These are phyloP conservation scores for Montipora cactus DNA, from an alignment of 64 coral and sea anemone species.

Conservation along the genomic window DNA sequence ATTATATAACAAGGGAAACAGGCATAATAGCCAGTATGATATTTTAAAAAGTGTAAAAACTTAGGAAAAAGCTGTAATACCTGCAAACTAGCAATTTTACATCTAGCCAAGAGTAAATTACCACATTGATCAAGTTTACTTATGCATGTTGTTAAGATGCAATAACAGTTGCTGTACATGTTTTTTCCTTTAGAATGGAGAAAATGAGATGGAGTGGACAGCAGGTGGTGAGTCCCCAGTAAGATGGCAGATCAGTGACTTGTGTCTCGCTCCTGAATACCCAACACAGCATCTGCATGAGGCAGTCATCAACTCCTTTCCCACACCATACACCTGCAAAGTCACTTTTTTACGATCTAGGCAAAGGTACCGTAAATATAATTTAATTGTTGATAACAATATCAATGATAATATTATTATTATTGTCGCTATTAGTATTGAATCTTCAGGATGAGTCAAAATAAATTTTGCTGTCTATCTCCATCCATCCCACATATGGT, in stretches of 20 bases:
- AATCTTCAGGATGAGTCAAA: too few relatives aligned
- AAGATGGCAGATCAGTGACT: constrained; percentile 77
- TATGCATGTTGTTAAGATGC: too few relatives aligned
- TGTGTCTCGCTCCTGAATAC: constrained; percentile 83
- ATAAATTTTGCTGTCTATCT: neutral
- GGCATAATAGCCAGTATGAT: too few relatives aligned
- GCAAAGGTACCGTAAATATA: constrained; percentile 53
- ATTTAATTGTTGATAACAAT: too few relatives aligned
- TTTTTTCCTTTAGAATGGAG: constrained; percentile 32
- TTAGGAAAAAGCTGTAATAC: neutral
- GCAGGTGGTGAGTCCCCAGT: constrained; percentile 31
- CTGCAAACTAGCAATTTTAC: too few relatives aligned
- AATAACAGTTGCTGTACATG: neutral
- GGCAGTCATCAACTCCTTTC: constrained; percentile 93
- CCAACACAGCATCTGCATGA: constrained; percentile 82
- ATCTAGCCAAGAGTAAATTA: too few relatives aligned
- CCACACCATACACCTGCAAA: constrained; percentile 78
- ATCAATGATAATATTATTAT: too few relatives aligned
- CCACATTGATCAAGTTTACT: too few relatives aligned
- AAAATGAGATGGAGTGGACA: constrained; percentile 61
- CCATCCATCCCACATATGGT: neutral
- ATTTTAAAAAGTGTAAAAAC: too few relatives aligned
- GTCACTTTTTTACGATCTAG: constrained; percentile 86
- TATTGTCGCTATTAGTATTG: too few relatives aligned
- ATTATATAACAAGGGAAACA: too few relatives aligned